A percentile compares a stretch with the other conserved stretches of the same genome.
phyloP scores from a whole-genome alignment of 2,113 vertebrate genomes.

The Dromas ardeola region DNA sequence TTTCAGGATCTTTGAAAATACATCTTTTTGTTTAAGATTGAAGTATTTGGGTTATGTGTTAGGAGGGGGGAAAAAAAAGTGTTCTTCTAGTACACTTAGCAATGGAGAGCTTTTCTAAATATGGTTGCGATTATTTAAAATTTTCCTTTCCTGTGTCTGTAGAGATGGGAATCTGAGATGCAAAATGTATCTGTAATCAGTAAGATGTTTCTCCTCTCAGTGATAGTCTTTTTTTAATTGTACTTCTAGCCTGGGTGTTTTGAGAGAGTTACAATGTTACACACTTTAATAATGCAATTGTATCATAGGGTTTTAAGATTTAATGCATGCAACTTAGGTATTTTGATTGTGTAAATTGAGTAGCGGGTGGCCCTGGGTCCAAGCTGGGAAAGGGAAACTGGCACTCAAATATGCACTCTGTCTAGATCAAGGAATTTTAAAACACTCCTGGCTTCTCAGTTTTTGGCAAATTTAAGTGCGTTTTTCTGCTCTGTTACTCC shows the following conservation, averaged over 20 bases:
- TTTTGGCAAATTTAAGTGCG: not conserved
- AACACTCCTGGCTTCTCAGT: not conserved
- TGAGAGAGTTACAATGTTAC: not conserved
- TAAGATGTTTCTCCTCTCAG: not conserved
- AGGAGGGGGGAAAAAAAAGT: not conserved
- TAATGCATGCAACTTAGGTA: not conserved
- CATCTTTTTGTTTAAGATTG: not conserved
- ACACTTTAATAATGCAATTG: not conserved
- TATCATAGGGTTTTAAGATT: not conserved
- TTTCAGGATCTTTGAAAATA: not conserved
- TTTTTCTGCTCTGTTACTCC: not conserved
- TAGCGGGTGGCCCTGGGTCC: not conserved
- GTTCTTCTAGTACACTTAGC: not conserved
- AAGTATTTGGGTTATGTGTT: not conserved
- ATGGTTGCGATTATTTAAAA: not conserved
- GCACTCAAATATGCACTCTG: not conserved
- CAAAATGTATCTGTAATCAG: not conserved
- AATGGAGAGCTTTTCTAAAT: not conserved
- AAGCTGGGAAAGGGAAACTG: not conserved
- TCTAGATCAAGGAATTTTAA: not conserved
- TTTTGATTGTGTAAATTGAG: not conserved
- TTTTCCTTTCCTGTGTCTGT: accelerated
- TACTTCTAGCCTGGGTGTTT: not conserved
- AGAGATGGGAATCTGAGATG: not conserved
- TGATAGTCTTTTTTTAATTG: not conserved